Conservation (phyloP, 2,797 vertebrate species). For the Paedocypris micromegethes region DNA sequence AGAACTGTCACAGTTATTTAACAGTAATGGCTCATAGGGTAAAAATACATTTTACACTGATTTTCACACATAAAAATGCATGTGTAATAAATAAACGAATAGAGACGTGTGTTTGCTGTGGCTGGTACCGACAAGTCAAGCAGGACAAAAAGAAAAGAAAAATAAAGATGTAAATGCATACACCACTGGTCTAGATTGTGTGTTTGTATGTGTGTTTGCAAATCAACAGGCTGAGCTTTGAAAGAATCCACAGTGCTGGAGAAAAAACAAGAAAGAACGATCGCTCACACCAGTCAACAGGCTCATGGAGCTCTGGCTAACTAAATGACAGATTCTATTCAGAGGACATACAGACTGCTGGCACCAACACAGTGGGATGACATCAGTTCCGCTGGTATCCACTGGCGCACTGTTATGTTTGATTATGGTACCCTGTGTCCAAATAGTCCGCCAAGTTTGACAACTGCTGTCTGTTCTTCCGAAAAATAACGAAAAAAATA, state of each 20-base stretch:
- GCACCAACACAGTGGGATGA: slow-evolving; percentile 15
- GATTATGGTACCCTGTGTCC: background rate
- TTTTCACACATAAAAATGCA: too few species aligned
- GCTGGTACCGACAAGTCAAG: too few species aligned
- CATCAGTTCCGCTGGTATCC: slow-evolving; percentile 13
- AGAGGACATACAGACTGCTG: slow-evolving; percentile 25
- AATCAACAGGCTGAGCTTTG: background rate
- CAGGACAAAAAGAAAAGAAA: too few species aligned
- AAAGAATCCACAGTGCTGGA: slow-evolving; percentile 2
- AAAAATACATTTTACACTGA: too few species aligned
- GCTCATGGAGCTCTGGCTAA: slow-evolving; percentile 15
- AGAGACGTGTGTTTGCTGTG: too few species aligned
- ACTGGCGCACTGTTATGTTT: slow-evolving; percentile 19
- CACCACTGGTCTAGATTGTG: slow-evolving; percentile 4
- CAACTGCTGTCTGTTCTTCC: background rate
- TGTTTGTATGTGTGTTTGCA: background rate
- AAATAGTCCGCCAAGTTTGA: slow-evolving; percentile 14
- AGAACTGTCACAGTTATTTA: too few species aligned
- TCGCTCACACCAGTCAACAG: slow-evolving; percentile 7
- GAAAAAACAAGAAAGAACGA: slow-evolving; percentile 2
- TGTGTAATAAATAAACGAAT: too few species aligned
- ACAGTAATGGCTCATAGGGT: too few species aligned
- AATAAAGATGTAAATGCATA: slow-evolving; percentile 18
- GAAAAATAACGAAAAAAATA: background rate
- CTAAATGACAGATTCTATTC: slow-evolving; percentile 25